phyloP scores from a whole-genome alignment of 2,113 vertebrate genomes.

The Oenanthe oenanthe region DNA sequence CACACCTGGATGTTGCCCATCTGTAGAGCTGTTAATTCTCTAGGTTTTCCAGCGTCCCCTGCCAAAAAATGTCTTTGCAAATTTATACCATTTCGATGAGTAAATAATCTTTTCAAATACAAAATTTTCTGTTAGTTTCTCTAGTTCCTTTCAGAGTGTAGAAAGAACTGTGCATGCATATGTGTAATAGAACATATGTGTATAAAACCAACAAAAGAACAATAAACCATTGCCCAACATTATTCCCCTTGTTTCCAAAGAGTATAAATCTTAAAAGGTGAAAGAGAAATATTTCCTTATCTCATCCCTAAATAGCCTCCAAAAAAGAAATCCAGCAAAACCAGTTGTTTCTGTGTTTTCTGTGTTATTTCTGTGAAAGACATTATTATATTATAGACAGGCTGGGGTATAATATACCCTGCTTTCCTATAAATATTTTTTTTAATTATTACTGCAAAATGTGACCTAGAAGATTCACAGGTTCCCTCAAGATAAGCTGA shows the following conservation, averaged over 20 bases:
- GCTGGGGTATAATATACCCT: neutral
- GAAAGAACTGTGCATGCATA: accelerated
- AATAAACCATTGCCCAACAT: neutral
- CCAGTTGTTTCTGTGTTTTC: neutral
- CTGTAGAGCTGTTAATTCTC: neutral
- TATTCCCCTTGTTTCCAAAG: neutral
- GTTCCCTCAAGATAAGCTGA: neutral
- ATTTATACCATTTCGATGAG: neutral
- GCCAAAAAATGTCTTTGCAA: neutral
- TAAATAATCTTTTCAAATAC: neutral
- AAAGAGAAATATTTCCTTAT: neutral
- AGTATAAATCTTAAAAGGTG: neutral
- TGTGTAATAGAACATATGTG: neutral
- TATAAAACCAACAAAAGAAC: neutral
- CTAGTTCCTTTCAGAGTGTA: neutral
- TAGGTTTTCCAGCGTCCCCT: neutral
- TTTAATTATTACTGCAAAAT: neutral
- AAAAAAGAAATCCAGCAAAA: neutral
- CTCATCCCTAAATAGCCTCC: neutral
- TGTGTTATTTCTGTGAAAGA: neutral
- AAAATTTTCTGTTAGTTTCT: neutral
- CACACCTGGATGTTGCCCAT: neutral
- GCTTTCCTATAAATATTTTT: neutral
- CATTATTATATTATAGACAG: neutral
- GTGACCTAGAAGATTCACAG: neutral